Conservation (phyloP, 2,113 vertebrate species). For the Cebidichthys violaceus region DNA sequence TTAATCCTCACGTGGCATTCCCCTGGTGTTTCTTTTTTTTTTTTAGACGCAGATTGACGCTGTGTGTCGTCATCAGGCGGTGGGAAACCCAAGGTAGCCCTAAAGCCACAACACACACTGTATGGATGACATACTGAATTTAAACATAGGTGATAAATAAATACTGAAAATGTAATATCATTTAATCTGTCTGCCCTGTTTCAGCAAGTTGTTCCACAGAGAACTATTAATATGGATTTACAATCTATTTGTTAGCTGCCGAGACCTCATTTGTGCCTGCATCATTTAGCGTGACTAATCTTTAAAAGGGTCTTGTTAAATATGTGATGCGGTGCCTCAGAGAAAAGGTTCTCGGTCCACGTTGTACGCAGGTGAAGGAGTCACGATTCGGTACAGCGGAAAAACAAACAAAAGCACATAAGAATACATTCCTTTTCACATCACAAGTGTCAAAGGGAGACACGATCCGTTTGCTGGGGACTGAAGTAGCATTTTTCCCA, state of each 20-base stretch:
- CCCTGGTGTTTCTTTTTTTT: conserved; percentile 32
- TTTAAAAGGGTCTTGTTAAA: background rate
- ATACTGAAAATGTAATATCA: background rate
- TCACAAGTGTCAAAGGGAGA: too few species aligned
- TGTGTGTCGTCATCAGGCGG: conserved; percentile 44
- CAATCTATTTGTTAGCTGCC: background rate
- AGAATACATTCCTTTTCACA: too few species aligned
- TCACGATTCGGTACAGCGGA: too few species aligned
- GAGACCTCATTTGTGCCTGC: background rate
- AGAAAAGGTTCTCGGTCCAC: background rate
- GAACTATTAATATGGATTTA: background rate
- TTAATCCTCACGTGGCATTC: conserved; percentile 34
- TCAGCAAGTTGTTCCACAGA: background rate
- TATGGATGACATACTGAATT: background rate
- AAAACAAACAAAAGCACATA: too few species aligned
- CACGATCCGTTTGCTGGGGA: too few species aligned
- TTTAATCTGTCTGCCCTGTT: background rate
- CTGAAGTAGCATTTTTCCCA: too few species aligned
- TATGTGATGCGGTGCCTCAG: background rate
- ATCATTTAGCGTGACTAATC: background rate
- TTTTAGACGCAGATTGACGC: conserved; percentile 59
- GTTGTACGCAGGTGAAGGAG: too few species aligned
- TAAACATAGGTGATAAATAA: background rate
- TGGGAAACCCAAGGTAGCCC: conserved; percentile 13
- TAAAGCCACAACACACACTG: background rate